Conservation (phyloP, 2,113 vertebrate genomes). For the Myrmecobius fasciatus region DNA sequence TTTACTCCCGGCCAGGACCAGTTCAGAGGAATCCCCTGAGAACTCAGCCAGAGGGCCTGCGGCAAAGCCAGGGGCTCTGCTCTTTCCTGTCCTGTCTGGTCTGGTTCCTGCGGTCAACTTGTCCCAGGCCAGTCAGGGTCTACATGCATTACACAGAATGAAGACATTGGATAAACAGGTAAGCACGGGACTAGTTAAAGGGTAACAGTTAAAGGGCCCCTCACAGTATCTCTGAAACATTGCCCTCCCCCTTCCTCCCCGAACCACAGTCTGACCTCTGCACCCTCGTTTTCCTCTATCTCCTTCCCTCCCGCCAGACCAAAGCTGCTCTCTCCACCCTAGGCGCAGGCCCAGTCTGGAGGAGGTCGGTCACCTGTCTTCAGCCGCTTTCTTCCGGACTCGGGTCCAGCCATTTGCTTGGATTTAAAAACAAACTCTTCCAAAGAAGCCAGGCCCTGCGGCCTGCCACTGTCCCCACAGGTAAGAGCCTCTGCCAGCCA, state of each 20-base stretch:
- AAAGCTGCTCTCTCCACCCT: not conserved
- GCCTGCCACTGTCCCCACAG: not conserved
- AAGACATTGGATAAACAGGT: not conserved
- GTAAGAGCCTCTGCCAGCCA: not conserved
- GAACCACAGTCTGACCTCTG: not conserved
- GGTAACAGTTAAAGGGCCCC: not conserved
- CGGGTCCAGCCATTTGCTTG: not conserved
- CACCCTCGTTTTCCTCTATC: no score
- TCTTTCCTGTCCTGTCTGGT: not conserved
- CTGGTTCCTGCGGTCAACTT: not conserved
- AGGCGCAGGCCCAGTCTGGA: not conserved
- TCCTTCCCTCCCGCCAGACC: not conserved
- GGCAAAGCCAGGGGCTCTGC: not conserved
- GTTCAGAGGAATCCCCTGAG: not conserved
- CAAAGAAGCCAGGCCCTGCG: not conserved
- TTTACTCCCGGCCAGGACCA: not conserved
- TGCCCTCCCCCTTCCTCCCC: no score
- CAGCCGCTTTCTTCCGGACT: constrained; percentile 28
- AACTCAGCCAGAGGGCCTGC: not conserved
- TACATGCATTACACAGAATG: not conserved
- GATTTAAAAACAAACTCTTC: not conserved
- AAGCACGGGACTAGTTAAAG: not conserved
- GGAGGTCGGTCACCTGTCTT: constrained; percentile 66
- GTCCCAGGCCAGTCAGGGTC: not conserved
- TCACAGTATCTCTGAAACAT: not conserved